Evolutionary conservation across 2,888 invertebrate genomes (phyloP).

Genomic region (Cyaniris semiargus): DNA sequence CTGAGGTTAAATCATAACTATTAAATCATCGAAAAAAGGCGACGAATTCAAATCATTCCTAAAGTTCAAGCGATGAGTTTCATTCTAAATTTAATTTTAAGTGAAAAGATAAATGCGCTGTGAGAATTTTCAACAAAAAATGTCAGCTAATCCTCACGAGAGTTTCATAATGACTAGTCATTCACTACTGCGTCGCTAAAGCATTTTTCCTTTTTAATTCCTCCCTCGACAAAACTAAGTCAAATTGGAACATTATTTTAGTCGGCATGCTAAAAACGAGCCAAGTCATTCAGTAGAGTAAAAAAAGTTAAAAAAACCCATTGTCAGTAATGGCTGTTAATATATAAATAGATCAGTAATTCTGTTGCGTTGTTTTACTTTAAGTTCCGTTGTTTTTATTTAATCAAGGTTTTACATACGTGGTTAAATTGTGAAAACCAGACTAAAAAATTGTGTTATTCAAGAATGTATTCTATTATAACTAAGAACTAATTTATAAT

Average conservation of each 20-base stretch:
- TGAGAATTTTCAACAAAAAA: conserved; percentile 26
- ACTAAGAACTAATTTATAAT: no score
- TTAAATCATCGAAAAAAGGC: background rate
- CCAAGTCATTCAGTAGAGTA: conserved; percentile 14
- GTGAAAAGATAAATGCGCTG: conserved; percentile 28
- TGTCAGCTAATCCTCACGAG: conserved; percentile 28
- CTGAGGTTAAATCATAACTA: no score
- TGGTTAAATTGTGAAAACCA: no score
- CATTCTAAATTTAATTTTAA: conserved; percentile 29
- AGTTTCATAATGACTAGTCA: conserved; percentile 38
- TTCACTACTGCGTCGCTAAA: conserved; percentile 41
- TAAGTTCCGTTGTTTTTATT: no score
- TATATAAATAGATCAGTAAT: background rate
- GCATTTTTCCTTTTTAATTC: conserved; percentile 42
- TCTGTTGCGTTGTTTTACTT: no score
- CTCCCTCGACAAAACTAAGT: conserved; percentile 39
- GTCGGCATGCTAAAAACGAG: conserved; percentile 35
- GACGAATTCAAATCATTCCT: background rate
- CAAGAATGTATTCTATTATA: no score
- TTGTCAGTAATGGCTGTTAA: background rate
- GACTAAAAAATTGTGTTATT: no score
- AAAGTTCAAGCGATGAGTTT: background rate
- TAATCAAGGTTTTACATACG: no score
- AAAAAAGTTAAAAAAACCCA: conserved; percentile 14
- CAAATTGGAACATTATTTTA: conserved; percentile 41